Conservation (phyloP, 2,113 vertebrate genomes). For the Python bivittatus region DNA sequence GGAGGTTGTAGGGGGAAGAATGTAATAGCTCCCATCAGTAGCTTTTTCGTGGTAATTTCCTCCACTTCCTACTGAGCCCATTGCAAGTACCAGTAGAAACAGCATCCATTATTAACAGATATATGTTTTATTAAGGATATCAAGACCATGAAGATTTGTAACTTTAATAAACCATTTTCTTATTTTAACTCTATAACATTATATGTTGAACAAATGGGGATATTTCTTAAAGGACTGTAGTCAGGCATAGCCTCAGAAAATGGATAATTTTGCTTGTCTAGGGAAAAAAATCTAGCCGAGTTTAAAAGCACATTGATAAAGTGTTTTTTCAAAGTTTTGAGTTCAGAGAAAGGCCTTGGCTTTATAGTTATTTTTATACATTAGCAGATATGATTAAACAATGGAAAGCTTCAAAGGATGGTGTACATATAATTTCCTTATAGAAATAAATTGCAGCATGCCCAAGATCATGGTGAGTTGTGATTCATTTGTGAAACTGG, state of each 20-base stretch:
- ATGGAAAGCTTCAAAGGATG: background rate
- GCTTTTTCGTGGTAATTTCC: slow-evolving; percentile 57
- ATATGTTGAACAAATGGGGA: slow-evolving; percentile 62
- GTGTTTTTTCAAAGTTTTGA: background rate
- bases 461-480: background rate
- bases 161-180: slow-evolving; percentile 76
- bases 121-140: slow-evolving; percentile 74
- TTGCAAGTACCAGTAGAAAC: slow-evolving; percentile 57
- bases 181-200: slow-evolving; percentile 64
- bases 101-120: slow-evolving; percentile 75
- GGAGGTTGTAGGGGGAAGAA: slow-evolving; percentile 1
- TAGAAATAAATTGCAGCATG: background rate
- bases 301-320: slow-evolving; percentile 7
- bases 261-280: background rate
- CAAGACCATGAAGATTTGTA: slow-evolving; percentile 76
- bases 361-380: background rate
- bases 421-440: background rate
- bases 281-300: slow-evolving; percentile 20
- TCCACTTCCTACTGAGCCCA: background rate
- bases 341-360: background rate
- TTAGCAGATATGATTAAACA: background rate
- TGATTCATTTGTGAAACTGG: background rate
- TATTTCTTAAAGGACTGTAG: slow-evolving; percentile 54
- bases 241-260: slow-evolving; percentile 28
- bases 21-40: slow-evolving; percentile 57